Conservation (phyloP, 2,888 invertebrate species). For the Dicranocentrus wangi region DNA sequence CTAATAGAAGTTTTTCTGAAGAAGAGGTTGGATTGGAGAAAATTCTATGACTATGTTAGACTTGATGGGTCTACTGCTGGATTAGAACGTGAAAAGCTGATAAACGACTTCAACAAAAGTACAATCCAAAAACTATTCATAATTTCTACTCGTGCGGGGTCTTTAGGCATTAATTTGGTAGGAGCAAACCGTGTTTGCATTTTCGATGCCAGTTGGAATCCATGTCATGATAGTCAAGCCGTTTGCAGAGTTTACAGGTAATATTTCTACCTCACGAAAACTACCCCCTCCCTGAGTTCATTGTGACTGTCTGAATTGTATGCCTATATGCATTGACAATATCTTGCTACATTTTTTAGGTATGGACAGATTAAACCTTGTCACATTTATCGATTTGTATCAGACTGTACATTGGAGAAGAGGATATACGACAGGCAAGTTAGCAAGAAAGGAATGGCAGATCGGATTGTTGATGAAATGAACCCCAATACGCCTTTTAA, state of each 20-base stretch:
- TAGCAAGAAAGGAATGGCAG: conserved; percentile 98
- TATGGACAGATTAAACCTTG: conserved; percentile 96
- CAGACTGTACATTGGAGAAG: conserved; percentile 97
- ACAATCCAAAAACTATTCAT: conserved; percentile 90
- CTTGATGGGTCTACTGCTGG: conserved; percentile 97
- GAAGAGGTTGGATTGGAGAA: conserved; percentile 94
- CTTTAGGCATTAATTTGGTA: conserved; percentile 96
- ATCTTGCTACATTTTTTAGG: conserved; percentile 73
- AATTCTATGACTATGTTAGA: conserved; percentile 87
- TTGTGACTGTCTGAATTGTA: not conserved
- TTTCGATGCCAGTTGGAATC: conserved; percentile 97
- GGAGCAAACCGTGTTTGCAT: conserved; percentile 98
- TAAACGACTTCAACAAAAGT: conserved; percentile 95
- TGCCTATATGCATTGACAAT: too few relatives aligned
- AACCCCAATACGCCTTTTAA: conserved; percentile 96
- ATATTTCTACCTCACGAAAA: too few relatives aligned
- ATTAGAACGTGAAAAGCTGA: conserved; percentile 93
- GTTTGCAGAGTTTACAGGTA: conserved; percentile 93
- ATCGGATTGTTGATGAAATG: conserved; percentile 97
- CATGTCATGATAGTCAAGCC: conserved; percentile 98
- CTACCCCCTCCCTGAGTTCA: not conserved
- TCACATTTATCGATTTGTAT: conserved; percentile 96
- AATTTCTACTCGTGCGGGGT: conserved; percentile 96
- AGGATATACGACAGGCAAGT: conserved; percentile 99
- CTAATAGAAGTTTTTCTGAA: conserved; percentile 95